Conservation (phyloP, 2,113 vertebrate genomes). For the Megalops atlanticus region DNA sequence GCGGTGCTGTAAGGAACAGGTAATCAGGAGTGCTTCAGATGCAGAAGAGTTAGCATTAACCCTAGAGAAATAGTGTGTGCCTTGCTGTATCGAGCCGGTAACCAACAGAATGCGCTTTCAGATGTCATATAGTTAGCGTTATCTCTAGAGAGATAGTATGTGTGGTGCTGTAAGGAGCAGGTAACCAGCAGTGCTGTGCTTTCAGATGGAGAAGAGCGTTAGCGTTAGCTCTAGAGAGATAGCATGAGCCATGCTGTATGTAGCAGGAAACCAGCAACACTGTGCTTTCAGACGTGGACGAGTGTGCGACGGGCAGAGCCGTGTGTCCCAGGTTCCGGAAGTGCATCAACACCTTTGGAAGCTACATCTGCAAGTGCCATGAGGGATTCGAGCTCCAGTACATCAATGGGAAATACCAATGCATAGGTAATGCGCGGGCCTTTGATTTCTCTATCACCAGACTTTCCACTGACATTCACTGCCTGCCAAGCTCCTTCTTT, state of each 20-base stretch:
- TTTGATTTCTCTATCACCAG: too few relatives aligned
- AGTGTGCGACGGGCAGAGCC: constrained; percentile 75
- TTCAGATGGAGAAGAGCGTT: background rate
- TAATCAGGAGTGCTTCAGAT: background rate
- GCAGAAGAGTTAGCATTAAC: background rate
- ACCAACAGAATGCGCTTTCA: background rate
- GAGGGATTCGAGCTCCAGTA: constrained; percentile 83
- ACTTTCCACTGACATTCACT: background rate
- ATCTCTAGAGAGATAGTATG: too few relatives aligned
- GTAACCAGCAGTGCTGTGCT: background rate
- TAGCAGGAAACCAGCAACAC: too few relatives aligned
- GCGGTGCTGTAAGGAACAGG: too few relatives aligned
- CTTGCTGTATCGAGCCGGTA: too few relatives aligned
- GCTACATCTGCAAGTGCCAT: constrained; percentile 90
- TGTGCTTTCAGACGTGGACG: constrained; percentile 80
- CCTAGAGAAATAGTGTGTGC: background rate
- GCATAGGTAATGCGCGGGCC: constrained; percentile 72
- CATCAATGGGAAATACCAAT: constrained; percentile 84
- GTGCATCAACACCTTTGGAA: constrained; percentile 92
- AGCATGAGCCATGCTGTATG: background rate
- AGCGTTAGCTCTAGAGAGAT: too few relatives aligned
- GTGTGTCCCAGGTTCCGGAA: constrained; percentile 82
- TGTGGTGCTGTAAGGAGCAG: too few relatives aligned
- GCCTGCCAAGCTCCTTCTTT: background rate
- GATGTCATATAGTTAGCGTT: constrained; percentile 46